Evolutionary conservation across 2,113 vertebrate species (phyloP), one percentile per base, ranked within the genome.

Genomic region (Thryonomys swinderianus): DNA sequence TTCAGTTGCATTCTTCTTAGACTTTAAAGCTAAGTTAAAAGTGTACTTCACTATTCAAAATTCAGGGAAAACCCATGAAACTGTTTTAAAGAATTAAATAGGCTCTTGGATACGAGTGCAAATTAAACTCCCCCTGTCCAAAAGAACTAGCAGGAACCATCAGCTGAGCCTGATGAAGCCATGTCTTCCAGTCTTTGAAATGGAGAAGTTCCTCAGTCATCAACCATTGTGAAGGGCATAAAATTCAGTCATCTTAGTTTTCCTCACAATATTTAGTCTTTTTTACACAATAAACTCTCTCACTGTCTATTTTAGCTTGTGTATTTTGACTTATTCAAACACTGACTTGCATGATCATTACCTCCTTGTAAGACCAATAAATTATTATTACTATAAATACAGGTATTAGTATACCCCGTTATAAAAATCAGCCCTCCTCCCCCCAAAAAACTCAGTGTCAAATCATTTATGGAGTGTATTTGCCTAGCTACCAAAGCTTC

Each of bases 61-160:
- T 92, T 88, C 51, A 90, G 85, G 83, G n/a, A 51, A 90, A 93
- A 81, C 8, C 16, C 18, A 81, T 21, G 67, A 93, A 93, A 79
- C 12, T 42, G 9, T 57, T 69, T 76, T 40, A 45, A 90, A 85
- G 81, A 91, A 82, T 17, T 69, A 82, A 91, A 85, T 69, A 59
- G 32, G 42, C 3, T 81, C 30, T 79, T 8, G 32, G 37, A 85
- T 69, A 83, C 12, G 78, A 89, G 84, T 57, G 93, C 21, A 71
- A 85, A 82, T 93, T 80, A 87, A 82, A 85, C 10, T 30, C 40
- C 27, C 3, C 48, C 51, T 18, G 59, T 7, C 73, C 34, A 57
- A 96, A 83, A 87, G 25, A 34, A n/a, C 82, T 10, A 61, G 83
- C 79, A 85, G 96, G 91, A 91, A n/a, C 2, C 78, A 95, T 95